Conservation (phyloP, 2,113 vertebrate genomes). For the Dascyllus trimaculatus region DNA sequence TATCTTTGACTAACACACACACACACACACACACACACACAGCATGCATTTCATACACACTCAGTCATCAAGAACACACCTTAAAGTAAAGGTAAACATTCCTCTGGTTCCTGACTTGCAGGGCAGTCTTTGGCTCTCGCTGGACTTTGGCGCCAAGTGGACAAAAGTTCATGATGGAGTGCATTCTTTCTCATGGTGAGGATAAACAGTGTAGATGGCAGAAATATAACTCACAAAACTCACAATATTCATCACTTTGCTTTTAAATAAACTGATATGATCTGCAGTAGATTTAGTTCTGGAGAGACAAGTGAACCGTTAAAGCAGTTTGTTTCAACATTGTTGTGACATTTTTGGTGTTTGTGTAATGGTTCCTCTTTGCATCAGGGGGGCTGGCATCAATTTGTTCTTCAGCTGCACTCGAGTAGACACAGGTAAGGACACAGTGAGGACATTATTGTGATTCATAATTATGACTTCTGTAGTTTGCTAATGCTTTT, state of each 20-base stretch:
- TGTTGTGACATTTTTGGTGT: background rate
- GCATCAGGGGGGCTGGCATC: conserved; percentile 79
- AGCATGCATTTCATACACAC: background rate
- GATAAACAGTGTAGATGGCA: conserved; percentile 29
- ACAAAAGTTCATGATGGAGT: conserved; percentile 84
- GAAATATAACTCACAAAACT: too few relatives aligned
- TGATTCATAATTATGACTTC: too few relatives aligned
- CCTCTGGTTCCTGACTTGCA: conserved; percentile 66
- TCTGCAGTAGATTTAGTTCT: too few relatives aligned
- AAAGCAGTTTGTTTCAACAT: background rate
- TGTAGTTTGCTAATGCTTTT: too few relatives aligned
- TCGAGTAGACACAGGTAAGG: conserved; percentile 78
- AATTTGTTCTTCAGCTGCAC: conserved; percentile 85
- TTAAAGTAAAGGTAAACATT: conserved; percentile 65
- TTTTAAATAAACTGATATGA: background rate
- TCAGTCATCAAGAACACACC: conserved; percentile 40
- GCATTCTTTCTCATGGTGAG: conserved; percentile 86
- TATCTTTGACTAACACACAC: background rate
- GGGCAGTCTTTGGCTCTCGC: conserved; percentile 84
- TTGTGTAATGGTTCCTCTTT: conserved; percentile 50
- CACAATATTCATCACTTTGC: background rate
- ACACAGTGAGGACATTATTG: too few relatives aligned
- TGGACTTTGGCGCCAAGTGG: conserved; percentile 85
- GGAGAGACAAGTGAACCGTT: background rate
- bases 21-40: background rate